Percentiles rank a stretch among this genome's conserved stretches.
These are phyloP conservation scores for Conomelus anceps DNA, from an alignment of 2,888 invertebrate species.

Conservation along the genomic window DNA sequence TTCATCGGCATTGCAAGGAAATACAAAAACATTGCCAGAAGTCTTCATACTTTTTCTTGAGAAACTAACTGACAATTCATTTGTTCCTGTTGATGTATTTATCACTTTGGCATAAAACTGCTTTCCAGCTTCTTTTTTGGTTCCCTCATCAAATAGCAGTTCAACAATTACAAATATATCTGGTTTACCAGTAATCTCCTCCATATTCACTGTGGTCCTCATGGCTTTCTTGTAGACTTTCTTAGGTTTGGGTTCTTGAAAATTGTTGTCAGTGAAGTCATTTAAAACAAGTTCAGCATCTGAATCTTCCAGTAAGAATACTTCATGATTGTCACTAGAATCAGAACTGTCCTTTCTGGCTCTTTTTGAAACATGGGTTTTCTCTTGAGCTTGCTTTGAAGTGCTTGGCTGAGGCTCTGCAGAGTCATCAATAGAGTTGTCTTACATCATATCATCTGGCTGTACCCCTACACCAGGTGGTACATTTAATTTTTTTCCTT, in stretches of 20 bases:
- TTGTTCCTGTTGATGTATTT: too few relatives aligned
- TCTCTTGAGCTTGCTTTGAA: slow-evolving; percentile 3
- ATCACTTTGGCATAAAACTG: neutral
- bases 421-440: neutral
- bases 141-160: neutral
- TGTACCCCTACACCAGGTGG: slow-evolving; percentile 10
- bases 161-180: neutral
- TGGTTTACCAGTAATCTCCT: neutral
- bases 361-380: neutral
- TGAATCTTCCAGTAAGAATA: neutral
- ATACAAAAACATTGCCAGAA: too few relatives aligned
- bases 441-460: neutral
- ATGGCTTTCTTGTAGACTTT: neutral
- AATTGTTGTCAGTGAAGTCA: neutral
- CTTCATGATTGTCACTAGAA: neutral
- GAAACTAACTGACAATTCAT: too few relatives aligned
- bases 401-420: neutral
- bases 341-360: neutral
- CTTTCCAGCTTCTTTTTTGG: neutral
- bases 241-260: neutral
- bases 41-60: too few relatives aligned
- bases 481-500: slow-evolving; percentile 17
- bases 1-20: too few relatives aligned
- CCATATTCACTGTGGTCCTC: neutral
- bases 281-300: neutral